These are phyloP conservation scores for Myotis yumanensis DNA, from an alignment of 2,113 vertebrate genomes.

Conservation along the genomic window DNA sequence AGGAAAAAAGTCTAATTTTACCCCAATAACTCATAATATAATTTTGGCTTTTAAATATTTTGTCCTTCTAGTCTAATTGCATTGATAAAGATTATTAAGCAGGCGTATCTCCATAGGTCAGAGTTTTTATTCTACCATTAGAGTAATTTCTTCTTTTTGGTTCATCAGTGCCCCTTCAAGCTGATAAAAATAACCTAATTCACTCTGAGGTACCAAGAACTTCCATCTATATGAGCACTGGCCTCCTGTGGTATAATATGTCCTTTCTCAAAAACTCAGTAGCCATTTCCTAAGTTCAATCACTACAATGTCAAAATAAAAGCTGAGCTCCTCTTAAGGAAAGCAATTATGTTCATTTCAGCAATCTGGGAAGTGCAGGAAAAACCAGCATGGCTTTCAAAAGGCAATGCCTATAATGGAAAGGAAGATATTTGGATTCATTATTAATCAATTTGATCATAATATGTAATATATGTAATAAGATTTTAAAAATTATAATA, in stretches of 20 bases:
- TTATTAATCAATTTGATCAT: background rate
- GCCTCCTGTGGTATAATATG: background rate
- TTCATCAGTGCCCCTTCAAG: background rate
- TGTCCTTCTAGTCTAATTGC: background rate
- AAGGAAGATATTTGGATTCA: background rate
- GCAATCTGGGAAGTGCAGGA: background rate
- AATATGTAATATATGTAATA: background rate
- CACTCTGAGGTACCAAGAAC: background rate
- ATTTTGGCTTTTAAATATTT: slow-evolving; percentile 30
- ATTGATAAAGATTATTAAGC: background rate
- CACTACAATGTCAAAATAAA: slow-evolving; percentile 9
- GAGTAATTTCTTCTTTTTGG: background rate
- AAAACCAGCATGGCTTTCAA: background rate
- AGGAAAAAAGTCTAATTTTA: background rate
- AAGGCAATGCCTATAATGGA: background rate
- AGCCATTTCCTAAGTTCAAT: slow-evolving; percentile 20
- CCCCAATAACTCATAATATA: background rate
- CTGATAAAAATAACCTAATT: slow-evolving; percentile 3
- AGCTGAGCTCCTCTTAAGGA: background rate
- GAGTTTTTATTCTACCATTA: background rate
- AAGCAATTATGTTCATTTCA: background rate
- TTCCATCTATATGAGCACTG: background rate
- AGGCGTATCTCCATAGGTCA: background rate
- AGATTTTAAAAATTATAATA: background rate
- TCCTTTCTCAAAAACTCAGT: background rate